Evolutionary conservation across 2,113 vertebrate genomes (phyloP).

Genomic region (Cyprinus carpio): DNA sequence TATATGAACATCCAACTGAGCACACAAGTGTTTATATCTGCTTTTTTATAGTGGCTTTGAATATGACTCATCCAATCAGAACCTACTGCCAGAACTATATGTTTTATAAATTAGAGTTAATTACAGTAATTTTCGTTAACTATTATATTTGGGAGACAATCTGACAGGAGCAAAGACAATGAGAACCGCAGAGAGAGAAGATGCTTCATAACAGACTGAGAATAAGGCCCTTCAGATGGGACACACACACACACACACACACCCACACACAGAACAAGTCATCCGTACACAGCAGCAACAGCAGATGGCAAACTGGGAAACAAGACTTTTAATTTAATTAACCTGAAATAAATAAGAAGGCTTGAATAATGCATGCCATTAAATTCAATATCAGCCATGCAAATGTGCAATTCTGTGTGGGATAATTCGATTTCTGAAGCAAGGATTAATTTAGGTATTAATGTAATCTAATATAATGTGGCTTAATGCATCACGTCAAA

Average conservation of each 20-base stretch:
- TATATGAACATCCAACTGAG: neutral
- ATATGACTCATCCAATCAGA: neutral
- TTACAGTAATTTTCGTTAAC: conserved; percentile 20
- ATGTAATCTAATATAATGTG: conserved; percentile 60
- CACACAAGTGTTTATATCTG: neutral
- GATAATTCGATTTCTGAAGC: conserved; percentile 60
- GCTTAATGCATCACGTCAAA: conserved; percentile 50
- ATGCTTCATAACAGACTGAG: conserved; percentile 18
- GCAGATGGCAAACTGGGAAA: conserved; percentile 63
- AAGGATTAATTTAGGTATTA: conserved; percentile 58
- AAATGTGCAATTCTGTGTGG: conserved; percentile 48
- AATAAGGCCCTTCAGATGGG: conserved; percentile 8
- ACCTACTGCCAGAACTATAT: neutral
- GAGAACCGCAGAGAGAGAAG: neutral
- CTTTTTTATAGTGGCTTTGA: neutral
- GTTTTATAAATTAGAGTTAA: conserved; percentile 21
- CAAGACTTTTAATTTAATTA: conserved; percentile 68
- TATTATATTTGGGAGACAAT: conserved; percentile 21
- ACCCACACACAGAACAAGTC: neutral
- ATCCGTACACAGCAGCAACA: conserved; percentile 34
- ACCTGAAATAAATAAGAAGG: conserved; percentile 51
- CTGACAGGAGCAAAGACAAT: conserved; percentile 8
- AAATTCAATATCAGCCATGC: conserved; percentile 61
- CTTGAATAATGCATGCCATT: conserved; percentile 64
- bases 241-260: conserved; percentile 1